Evolutionary conservation across 1,140 invertebrate genomes (phyloP), one percentile per base, ranked within the genome.

Genomic region (Brachionus rubens): DNA sequence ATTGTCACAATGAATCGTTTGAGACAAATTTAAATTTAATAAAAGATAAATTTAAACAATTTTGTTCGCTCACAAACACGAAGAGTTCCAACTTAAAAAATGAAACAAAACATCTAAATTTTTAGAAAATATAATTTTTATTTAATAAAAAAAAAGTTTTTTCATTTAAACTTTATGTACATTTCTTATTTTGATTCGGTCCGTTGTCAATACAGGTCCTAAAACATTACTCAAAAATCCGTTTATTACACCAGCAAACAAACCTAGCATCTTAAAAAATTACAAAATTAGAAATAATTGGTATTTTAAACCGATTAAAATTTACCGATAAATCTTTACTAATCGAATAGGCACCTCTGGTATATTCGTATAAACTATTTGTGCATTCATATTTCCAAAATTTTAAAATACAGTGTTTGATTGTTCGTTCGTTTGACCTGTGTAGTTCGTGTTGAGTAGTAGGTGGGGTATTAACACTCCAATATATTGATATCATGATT

Each of bases 21-120:
- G 30, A 48, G 14, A 10, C 28, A 2, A 54, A 21, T 21, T 28
- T 72, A 24, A 72, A 36, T 16, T 21, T 40, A 3, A 72, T 72
- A 16, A 72, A 54, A 30, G 50, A 72, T 14, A 72, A 72, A 50
- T 72, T 40, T 24, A 72, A 72, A 33, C 68, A 72, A 54, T 54
- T 72, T 40, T 50, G 50, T 41, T 72, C 68, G 16, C 24, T 72
- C 2, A 54, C 43, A n/a, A 48, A 30, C 24, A 26, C 9, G 24
- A 54, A 50, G 24, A 72, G 24, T 36, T 2, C 16, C 14, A 59
- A 36, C 36, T 59, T 59, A 41, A 59, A 59, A 59, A 59, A 36
- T 59, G 36, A 33, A 12, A 7, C n/a, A 36, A 59, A 21, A 16
- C 54, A 59, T 59, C 36, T 59, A 21, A 59, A n/a, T 59, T 59